phyloP scores from a whole-genome alignment of 2,797 vertebrate genomes.

The Rhinella marina region DNA sequence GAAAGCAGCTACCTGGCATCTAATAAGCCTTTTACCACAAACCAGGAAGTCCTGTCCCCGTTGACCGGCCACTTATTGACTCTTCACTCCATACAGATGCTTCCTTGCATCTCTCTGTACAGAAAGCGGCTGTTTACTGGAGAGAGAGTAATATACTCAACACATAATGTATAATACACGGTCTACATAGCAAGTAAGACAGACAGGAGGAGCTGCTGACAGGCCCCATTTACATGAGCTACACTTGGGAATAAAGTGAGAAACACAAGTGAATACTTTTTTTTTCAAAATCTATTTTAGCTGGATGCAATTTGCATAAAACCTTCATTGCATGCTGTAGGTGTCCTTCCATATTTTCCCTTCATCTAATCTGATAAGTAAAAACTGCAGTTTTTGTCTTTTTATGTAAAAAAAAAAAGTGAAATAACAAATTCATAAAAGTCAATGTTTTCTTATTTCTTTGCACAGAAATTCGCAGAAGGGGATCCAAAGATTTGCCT shows the following conservation, averaged over 20 bases:
- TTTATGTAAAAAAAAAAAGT: not conserved
- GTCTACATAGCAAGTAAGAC: not conserved
- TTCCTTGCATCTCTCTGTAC: not conserved
- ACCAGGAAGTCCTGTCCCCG: not conserved
- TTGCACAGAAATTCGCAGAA: constrained; percentile 86
- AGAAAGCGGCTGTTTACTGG: not conserved
- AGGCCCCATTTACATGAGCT: not conserved
- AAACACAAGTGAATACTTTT: not conserved
- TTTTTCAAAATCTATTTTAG: not conserved
- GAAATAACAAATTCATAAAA: not conserved
- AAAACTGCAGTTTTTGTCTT: not conserved
- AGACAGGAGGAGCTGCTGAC: not conserved
- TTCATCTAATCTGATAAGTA: not conserved
- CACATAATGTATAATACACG: not conserved
- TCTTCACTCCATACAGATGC: not conserved
- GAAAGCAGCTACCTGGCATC: not conserved
- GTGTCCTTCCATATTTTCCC: not conserved
- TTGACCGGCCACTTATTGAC: not conserved
- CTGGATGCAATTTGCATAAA: not conserved
- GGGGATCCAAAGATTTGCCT: constrained; percentile 81
- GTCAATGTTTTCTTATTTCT: not conserved
- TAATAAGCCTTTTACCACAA: not conserved
- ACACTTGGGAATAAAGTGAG: not conserved
- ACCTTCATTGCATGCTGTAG: not conserved
- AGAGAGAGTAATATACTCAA: constrained; percentile 1